Evolutionary conservation across 2,113 vertebrate genomes (phyloP), one percentile per base, ranked within the genome.

Genomic region (Nannobrachium achirus): DNA sequence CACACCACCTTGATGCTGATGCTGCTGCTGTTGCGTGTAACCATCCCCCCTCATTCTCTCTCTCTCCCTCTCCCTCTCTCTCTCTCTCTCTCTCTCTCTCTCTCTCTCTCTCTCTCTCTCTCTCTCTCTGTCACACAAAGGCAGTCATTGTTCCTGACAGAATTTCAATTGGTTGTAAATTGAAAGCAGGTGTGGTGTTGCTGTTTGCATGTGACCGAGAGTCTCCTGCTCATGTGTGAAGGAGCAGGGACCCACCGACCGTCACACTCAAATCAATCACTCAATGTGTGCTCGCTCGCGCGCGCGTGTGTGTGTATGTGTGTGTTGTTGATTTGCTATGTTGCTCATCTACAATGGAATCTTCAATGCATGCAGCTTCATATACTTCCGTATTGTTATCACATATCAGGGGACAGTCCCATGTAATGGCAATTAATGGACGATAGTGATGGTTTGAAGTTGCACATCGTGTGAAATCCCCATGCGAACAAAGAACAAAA

Each of bases 161-260:
- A 73, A 84, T 86, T 82, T 81, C 75, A 84, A 79, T 85, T 67
- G 75, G 73, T 71, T 72, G 66, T 13, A 88, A 90, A 91, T 88
- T 85, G 86, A 82, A 90, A 88, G 82, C 90, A 90, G 90, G 89
- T 90, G 90, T 86, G 72, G 76, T 67, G 63, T 44, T 19, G 71
- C 68, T n/a, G 57, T 60, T 78, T 83, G 79, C 76, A 63, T 86
- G 69, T 67, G 25, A 33, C 25, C 25, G 25, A 33, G 25, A 33
- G 25, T 33, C 25, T 33, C 63, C 46, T 45, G 57, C 14, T 49
- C 59, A 57, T 44, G 18, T 45, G 6, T 20, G 16, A 46, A 10
- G 58, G 41, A 45, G 18, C 10, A 1, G 42, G 19, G 39, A 7
- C 55, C n/a, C 52, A 33, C 56, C 25, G 25, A 42, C 48, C 49